phyloP scores from a whole-genome alignment of 2,888 invertebrate species.

The Synergus itoensis region DNA sequence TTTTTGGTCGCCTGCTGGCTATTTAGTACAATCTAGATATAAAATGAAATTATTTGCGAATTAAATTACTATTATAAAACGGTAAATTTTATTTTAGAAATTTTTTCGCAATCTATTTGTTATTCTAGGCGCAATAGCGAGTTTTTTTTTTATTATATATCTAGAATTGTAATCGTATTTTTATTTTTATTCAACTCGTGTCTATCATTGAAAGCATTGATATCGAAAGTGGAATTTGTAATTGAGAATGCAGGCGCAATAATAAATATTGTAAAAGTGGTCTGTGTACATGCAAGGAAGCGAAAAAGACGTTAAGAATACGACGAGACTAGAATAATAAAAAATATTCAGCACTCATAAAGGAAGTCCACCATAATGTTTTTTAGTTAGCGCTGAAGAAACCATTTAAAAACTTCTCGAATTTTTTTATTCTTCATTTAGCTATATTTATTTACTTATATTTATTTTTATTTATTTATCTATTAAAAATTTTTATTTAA shows the following conservation, averaged over 20 bases:
- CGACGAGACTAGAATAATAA: constrained; percentile 21
- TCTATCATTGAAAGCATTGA: background rate
- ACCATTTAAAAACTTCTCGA: background rate
- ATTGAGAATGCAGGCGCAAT: constrained; percentile 28
- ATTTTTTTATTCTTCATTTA: background rate
- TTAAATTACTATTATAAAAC: background rate
- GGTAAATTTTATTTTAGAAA: no score
- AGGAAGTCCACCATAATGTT: background rate
- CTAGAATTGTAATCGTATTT: no score
- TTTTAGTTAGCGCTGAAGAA: background rate
- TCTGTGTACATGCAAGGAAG: constrained; percentile 44
- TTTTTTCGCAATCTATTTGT: background rate
- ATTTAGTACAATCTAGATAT: constrained; percentile 54
- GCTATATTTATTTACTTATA: background rate
- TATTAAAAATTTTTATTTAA: background rate
- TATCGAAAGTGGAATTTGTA: constrained; percentile 30
- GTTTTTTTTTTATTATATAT: background rate
- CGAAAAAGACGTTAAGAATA: constrained; percentile 23
- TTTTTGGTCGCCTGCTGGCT: constrained; percentile 56
- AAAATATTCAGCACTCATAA: background rate
- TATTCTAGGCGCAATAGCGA: background rate
- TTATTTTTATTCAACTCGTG: constrained; percentile 6
- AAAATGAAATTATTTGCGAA: constrained; percentile 13
- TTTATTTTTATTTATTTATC: background rate
- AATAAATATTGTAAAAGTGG: constrained; percentile 41